Base-by-base conservation (phyloP, 2,797 vertebrate species). In the Macropodus opercularis region DNA sequence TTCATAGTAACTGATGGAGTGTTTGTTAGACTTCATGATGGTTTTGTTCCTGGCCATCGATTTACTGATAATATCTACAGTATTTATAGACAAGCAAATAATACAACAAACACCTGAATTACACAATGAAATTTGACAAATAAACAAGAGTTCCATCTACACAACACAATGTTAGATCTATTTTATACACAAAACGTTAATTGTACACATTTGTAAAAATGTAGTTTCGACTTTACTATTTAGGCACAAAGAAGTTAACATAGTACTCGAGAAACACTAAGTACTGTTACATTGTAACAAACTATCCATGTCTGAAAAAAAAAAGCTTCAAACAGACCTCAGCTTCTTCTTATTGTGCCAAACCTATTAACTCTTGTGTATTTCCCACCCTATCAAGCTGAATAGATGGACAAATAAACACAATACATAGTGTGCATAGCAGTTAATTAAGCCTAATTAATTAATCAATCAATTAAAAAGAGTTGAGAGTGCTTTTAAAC, bases 231-330 rank as follows among this genome's bases (percentile, higher is more conserved):
- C 5, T 34, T 34, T 34, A 14, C 4, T n/a, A 3, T 60, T 49
- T 24, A 11, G 47, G 36, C 3, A 14, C 6, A 3, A 49, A n/a
- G 42, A 49, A 38, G 41, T 40, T 39, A 8, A 29, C 65, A 39
- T 21, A 14, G 58, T 13, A 67, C 42, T 43, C 59, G 21, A 63
- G 24, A 76, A 57, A 56, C 14, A 42, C 17, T 24, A 48, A 41
- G 41, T 64, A 34, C 29, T 84, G 77, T 84, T 85, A 83, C 86
- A 81, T 57, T 73, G 77, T 80, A 86, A 85, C 77, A 86, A 85
- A 84, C 29, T 32, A 66, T 26, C 0, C 39, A 53, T 1, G 2
- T 64, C 46, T 78, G 18, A 62, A 59, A 56, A 51, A 50, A 69
- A 64, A 56, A 42, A n/a, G n/a, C n/a, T n/a, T n/a, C n/a, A n/a